A percentile compares a stretch with the other conserved stretches of the same genome.
Conservation (phyloP, 1,140 invertebrate species). For the Proales similis region DNA sequence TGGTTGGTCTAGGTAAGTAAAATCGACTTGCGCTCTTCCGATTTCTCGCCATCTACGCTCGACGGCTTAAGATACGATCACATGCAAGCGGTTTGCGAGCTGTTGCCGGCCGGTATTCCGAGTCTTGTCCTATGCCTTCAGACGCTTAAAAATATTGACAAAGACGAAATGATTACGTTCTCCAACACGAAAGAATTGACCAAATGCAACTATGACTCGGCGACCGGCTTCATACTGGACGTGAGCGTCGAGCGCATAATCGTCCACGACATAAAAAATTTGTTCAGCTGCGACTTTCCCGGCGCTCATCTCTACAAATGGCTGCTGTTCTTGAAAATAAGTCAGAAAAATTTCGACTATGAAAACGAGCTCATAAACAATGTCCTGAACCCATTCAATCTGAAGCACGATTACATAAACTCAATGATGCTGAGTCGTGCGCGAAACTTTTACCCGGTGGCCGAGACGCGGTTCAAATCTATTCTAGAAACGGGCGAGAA, state of each 20-base stretch:
- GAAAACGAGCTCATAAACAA: background rate
- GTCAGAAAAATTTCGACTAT: background rate
- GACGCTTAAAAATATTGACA: conserved; percentile 5
- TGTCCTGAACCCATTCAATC: conserved; percentile 25
- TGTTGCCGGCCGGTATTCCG: conserved; percentile 10
- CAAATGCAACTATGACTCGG: conserved; percentile 16
- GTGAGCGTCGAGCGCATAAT: conserved; percentile 5
- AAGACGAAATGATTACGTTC: conserved; percentile 2
- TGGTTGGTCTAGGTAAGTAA: conserved; percentile 32
- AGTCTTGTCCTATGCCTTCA: conserved; percentile 13
- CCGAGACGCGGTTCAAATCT: conserved; percentile 6
- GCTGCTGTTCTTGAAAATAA: conserved; percentile 1
- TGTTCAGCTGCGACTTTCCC: conserved; percentile 32
- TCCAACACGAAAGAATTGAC: conserved; percentile 24
- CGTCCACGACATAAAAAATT: conserved; percentile 8
- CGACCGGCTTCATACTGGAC: conserved; percentile 12
- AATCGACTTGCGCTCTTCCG: background rate
- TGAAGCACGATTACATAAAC: conserved; percentile 36
- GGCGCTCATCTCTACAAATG: conserved; percentile 32
- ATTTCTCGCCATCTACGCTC: too few relatives aligned
- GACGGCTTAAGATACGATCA: conserved; percentile 27
- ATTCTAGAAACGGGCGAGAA: conserved; percentile 16
- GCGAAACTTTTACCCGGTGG: conserved; percentile 1
- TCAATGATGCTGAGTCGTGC: conserved; percentile 20
- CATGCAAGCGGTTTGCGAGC: conserved; percentile 29